These are phyloP conservation scores for Alouatta palliata DNA, from an alignment of 2,113 vertebrate species.

Conservation along the genomic window DNA sequence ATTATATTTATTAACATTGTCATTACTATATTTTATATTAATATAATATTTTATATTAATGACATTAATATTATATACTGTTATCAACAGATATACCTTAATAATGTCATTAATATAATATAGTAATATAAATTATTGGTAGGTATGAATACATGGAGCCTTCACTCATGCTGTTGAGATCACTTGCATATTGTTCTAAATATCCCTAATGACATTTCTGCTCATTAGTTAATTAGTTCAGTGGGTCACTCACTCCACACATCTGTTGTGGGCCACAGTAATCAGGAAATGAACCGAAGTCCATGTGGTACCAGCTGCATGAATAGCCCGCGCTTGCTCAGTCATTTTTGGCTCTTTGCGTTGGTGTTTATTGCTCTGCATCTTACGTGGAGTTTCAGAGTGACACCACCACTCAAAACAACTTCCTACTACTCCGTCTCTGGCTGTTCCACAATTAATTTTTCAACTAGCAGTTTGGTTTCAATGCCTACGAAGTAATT, in stretches of 20 bases:
- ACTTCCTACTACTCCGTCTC: slow-evolving; percentile 43
- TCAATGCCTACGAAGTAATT: slow-evolving; percentile 64
- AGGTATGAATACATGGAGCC: background rate
- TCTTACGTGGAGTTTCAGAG: background rate
- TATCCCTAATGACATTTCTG: background rate
- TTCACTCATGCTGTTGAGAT: background rate
- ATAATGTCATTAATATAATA: background rate
- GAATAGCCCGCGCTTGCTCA: background rate
- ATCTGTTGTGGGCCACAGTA: too few relatives aligned
- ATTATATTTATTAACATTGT: too few relatives aligned
- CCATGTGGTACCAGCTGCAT: background rate
- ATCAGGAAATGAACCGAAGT: background rate
- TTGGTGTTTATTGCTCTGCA: background rate
- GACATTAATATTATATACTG: too few relatives aligned
- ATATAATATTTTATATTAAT: too few relatives aligned
- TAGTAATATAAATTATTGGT: background rate
- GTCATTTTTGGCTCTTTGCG: rapidly evolving
- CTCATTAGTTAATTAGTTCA: background rate
- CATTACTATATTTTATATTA: too few relatives aligned
- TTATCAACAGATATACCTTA: too few relatives aligned
- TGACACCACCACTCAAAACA: slow-evolving; percentile 67
- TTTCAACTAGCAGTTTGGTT: slow-evolving; percentile 63
- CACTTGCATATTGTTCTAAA: slow-evolving; percentile 16
- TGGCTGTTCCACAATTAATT: slow-evolving; percentile 48
- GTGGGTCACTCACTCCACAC: background rate